Base-by-base conservation (phyloP, 2,888 invertebrate genomes). In the Sycophila texana region DNA sequence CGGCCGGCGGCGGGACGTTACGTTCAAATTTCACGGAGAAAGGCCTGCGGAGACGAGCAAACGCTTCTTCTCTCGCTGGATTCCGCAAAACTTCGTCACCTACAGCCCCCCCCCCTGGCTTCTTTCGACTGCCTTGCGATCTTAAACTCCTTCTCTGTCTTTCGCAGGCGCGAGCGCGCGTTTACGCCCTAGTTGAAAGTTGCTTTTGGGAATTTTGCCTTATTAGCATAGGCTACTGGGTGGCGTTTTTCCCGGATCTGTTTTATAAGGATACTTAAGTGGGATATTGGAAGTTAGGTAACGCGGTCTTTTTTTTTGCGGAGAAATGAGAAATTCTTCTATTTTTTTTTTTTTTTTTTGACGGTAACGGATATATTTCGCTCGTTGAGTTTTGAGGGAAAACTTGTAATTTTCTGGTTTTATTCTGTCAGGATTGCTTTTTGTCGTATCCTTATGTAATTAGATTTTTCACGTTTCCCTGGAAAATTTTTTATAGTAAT, bases 1-100 rank as follows among this genome's bases (percentile, higher is more conserved):
- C 58, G 70, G 30, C 70, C 70, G 57, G 57, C 10, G 39, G 39
- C 39, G 39, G 39, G 39, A 12, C 30, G 58, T 70, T 58, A 58
- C 39, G 39, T 39, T 39, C 58, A 58, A 58, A 58, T 70, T 70
- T 47, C 70, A 47, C 70, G 58, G 70, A 16, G 58, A 58, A 70
- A 65, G 65, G 65, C 47, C 14, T 3, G 58, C 22, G 26, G 26
- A 26, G 26, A 26, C 26, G 26, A 26, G 26, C 26, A 26, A 26
- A 26, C 26, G 26, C 26, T 26, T 26, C 26, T 14, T 14, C 14
- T 53, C n/a, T n/a, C 53, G 1, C 53, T n/a, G 53, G 53, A n/a
- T 53, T 53, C 39, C 39, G 39, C 63, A 18, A 39, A 39, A 39
- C 39, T 10, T 39, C 39, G 39, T 39, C 39, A 39, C 39, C 39